Base-by-base conservation (phyloP, 2,113 vertebrate genomes). In the Erythrolamprus reginae region DNA sequence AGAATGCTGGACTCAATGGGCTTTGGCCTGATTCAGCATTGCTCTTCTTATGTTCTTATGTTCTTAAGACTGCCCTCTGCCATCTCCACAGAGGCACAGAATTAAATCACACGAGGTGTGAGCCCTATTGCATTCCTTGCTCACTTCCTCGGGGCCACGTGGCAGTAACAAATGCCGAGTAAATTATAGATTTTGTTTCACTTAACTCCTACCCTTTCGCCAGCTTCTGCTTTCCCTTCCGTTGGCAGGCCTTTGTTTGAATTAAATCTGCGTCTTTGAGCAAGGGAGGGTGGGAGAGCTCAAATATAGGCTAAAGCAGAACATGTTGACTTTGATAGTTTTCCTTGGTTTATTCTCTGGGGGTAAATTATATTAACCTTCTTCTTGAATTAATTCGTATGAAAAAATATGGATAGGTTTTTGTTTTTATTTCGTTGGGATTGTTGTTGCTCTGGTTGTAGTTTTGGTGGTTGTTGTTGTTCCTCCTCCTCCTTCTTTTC, bases 341-440 rank as follows among this genome's bases (percentile, higher is more conserved):
- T 94, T 91, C 91, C 91, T 97, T 96, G 93, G 96, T 56, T 96
- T 96, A 96, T 96, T 95, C 96, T 96, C 96, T 96, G 92, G 93
- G 93, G 91, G 26, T 17, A 90, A 87, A 87, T 90, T 50, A 50
- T 50, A 50, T 50, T 90, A 87, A 90, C 50, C 89, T 90, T 51
- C 38, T 94, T 91, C 94, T 96, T 96, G 95, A 96, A 97, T 97
- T 97, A 96, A 97, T 96, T 89, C 93, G 96, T 96, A 93, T 26
- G 15, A 48, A 94, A 89, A 93, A 94, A 89, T 93, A 61, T 86
- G 61, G 13, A 33, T 70, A 17, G 15, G 13, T 33, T 70, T 17
- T 38, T 70, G 13, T n/a, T 12, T 65, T 42, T 77, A 52, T 89
- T 91, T 89, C 90, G 3, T 89, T 90, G 8, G n/a, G 26, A 9